Conservation (phyloP, 2,113 vertebrate genomes). For the Anseranas semipalmata region DNA sequence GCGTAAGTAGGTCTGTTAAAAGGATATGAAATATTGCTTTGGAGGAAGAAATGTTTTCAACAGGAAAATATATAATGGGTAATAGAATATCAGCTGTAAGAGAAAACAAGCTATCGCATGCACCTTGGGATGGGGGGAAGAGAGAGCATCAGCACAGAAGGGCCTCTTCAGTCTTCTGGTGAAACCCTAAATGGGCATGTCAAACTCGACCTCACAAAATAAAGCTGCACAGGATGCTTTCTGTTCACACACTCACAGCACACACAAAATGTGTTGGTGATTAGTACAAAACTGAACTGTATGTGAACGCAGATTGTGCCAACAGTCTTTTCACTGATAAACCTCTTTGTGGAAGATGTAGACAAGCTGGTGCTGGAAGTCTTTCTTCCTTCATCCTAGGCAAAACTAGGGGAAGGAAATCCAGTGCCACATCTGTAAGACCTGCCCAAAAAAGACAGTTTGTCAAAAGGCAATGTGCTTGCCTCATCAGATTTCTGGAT, state of each 20-base stretch:
- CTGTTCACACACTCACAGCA: background rate
- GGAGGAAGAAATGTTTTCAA: background rate
- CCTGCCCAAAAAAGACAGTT: background rate
- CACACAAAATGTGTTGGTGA: background rate
- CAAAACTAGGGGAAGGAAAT: background rate
- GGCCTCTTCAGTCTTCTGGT: background rate
- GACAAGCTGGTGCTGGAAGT: background rate
- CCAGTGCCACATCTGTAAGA: background rate
- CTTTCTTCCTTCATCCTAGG: background rate
- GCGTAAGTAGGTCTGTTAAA: background rate
- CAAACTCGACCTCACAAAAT: background rate
- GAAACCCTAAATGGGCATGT: background rate
- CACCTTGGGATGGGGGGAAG: background rate
- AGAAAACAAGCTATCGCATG: background rate
- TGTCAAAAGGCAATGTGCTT: background rate
- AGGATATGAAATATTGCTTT: background rate
- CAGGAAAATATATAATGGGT: background rate
- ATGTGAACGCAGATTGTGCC: background rate
- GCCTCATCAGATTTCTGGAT: background rate
- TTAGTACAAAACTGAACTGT: background rate
- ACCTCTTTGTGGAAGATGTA: background rate
- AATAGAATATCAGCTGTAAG: background rate
- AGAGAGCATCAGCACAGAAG: fast-evolving
- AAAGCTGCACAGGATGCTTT: background rate
- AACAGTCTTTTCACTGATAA: background rate